Base-by-base conservation (phyloP, 1,140 invertebrate species). In the Drosophila sp. region DNA sequence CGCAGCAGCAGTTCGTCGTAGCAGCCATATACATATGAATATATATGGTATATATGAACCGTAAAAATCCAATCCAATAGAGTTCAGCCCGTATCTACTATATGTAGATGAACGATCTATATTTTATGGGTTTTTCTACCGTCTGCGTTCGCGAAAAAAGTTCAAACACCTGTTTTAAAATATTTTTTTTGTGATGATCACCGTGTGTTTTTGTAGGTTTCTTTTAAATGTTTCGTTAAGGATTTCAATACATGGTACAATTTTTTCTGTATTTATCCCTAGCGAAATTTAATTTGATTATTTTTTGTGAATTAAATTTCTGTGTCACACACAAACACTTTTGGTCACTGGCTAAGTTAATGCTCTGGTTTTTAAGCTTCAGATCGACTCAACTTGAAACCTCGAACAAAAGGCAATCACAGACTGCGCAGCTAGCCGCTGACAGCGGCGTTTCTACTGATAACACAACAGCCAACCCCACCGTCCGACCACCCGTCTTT, bases 321-420 rank as follows among this genome's bases (percentile, higher is more conserved):
- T 71, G 71, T 67, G 60, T 33, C 23, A 58, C 74, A 60, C 75
- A 68, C 79, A 58, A 69, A 60, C 79, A 72, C 79, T 70, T 78
- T 87, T 89, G 84, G 65, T 79, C 84, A 77, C 84, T 83, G 72
- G 74, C 64, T 72, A 72, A 44, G 66, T 66, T 65, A 66, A 60
- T 63, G 66, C 69, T 72, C 70, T 76, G 70, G 67, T 67, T 65
- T 70, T 69, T 50, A 41, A 58, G 62, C 38, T 72, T 50, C 67
- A 76, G 56, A 68, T 76, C 65, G 74, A 77, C 83, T 90, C 85
- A 71, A 84, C 80, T 84, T 56, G 84, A 89, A 89, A 68, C 84
- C 84, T 87, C 84, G 84, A 87, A 89, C 84, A 89, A 89, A 89
- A 89, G 74, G 68, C 76, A 89, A 89, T 89, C 84, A 50, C 44